Evolutionary conservation across 2,797 vertebrate species (phyloP), one percentile per base, ranked within the genome.

Genomic region (Heliangelus exortis): DNA sequence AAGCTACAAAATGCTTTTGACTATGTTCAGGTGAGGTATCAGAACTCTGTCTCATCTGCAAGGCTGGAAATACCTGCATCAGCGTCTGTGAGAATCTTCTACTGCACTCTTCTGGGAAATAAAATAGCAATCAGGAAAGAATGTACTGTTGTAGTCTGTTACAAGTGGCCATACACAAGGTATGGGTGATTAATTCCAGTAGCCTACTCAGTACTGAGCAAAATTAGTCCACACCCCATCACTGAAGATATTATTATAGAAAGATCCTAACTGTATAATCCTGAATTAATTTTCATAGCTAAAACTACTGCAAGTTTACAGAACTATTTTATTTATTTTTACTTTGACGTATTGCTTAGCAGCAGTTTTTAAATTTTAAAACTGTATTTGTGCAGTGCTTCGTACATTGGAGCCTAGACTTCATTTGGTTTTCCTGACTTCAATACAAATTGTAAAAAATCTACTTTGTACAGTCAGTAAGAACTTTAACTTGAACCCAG

Each of bases 141-240:
- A 63, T 8, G 20, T 25, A 36, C 13, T 1, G 4, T 13, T n/a
- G 16, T 3, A 57, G 5, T 62, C 31, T 74, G 7, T 72, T 39
- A 33, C 6, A 62, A 23, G 34, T 14, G 36, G 34, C 14, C 3
- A 28, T 18, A 2, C 0, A 1, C 12, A 3, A 19, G 2, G 1
- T 10, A 21, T 1, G 0, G 0, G 34, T 39, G 55, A 23, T 53
- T 59, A 28, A 59, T 63, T 34, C 23, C 69, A 57, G 18, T 19
- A 62, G 48, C 21, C 65, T 25, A 2, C 12, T 62, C 17, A 9
- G 9, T 31, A 33, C n/a, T 39, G 23, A 39, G 34, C 34, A 50
- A 50, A 23, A 36, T 33, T 12, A 34, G 28, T 39, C 28, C 36
- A 36, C 53, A 45, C 9, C 6, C 19, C 6, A 2, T 47, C 48